Evolutionary conservation across 2,113 vertebrate species (phyloP), one percentile per base, ranked within the genome.

Genomic region (Pachycephala philippinensis): DNA sequence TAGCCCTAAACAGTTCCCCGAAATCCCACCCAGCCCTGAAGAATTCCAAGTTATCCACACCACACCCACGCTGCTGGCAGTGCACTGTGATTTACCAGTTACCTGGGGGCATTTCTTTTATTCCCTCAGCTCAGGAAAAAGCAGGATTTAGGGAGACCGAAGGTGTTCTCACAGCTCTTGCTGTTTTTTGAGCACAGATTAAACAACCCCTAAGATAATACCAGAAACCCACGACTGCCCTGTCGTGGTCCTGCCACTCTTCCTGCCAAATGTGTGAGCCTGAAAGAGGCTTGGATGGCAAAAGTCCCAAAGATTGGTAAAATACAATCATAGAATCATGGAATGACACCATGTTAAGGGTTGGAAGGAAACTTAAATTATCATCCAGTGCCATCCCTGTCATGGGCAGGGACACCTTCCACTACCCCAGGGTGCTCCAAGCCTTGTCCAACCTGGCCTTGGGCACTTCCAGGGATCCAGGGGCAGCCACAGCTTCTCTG

Each of bases 41-140:
- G n/a, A n/a, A n/a, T n/a, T n/a, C n/a, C n/a, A n/a, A n/a, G n/a
- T 20, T n/a, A 7, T 10, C 59, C 33, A 9, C 2, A 33, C 18
- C 22, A 26, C 3, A 11, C 3, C 44, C 45, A 3, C 3, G 1
- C 11, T 14, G 19, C 27, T 30, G 17, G 16, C 21, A 59, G 16
- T 0, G 7, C 3, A 3, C 1, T 5, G 27, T 3, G 8, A 16
- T n/a, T 30, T 4, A 5, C 18, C 10, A 1, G 14, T 11, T 20
- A 5, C 40, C 44, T 1, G 6, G 5, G 44, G 5, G 7, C 13
- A 22, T 49, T 35, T 3, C 3, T 21, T 50, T 42, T 18, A 18
- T 52, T 54, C n/a, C 11, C 20, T 24, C 31, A 27, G 11, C 47
- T 44, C 14, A 1, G 23, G 17, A 56, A 24, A 53, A 44, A 35